These are phyloP conservation scores for Danio jaintianensis DNA, from an alignment of 2,797 vertebrate genomes.

Conservation along the genomic window DNA sequence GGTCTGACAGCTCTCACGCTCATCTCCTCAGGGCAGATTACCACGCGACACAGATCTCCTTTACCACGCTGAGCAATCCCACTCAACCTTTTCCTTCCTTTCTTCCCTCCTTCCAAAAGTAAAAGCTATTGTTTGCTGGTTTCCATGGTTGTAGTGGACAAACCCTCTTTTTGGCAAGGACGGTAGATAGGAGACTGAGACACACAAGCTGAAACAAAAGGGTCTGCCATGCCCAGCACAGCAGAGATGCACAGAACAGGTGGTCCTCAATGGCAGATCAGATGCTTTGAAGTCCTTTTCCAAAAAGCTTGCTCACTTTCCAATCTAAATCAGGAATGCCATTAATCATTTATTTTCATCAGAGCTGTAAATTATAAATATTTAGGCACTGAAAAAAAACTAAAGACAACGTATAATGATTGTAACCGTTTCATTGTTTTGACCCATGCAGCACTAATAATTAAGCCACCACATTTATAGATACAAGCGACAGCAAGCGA, in stretches of 20 bases:
- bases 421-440: too few relatives aligned
- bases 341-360: background rate
- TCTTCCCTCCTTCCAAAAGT: conserved; percentile 41
- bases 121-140: conserved; percentile 65
- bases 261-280: conserved; percentile 2
- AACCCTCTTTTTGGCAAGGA: conserved; percentile 41
- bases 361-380: background rate
- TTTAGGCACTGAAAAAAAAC: background rate
- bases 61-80: conserved; percentile 52
- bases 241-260: conserved; percentile 36
- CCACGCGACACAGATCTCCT: background rate
- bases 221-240: conserved; percentile 15
- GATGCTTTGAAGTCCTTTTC: conserved; percentile 10
- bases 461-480: too few relatives aligned
- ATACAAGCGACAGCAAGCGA: too few relatives aligned
- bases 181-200: conserved; percentile 13
- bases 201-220: conserved; percentile 36
- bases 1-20: conserved; percentile 54
- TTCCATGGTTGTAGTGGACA: conserved; percentile 67
- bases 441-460: too few relatives aligned
- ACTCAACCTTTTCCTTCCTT: conserved; percentile 59
- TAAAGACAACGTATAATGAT: background rate
- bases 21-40: conserved; percentile 18
- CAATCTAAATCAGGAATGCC: background rate
- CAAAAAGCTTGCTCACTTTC: background rate